phyloP scores from a whole-genome alignment of 35 echinoderm and acorn worm genomes.

The Strongylocentrotus purpuratus region DNA sequence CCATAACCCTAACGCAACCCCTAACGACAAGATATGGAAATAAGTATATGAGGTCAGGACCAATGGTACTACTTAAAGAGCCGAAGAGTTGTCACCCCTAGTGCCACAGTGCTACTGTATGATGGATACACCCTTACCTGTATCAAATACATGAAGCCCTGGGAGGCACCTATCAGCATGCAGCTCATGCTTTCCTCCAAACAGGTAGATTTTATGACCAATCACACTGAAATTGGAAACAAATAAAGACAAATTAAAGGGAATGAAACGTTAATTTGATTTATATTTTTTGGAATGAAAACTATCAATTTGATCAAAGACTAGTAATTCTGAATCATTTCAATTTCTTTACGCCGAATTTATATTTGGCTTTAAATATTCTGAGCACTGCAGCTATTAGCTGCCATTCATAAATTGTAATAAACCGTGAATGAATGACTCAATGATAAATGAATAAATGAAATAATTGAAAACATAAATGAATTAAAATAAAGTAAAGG shows the following conservation, averaged over 20 bases:
- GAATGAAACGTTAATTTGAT: too few relatives aligned
- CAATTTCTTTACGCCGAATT: too few relatives aligned
- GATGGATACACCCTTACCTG: slow-evolving; percentile 33
- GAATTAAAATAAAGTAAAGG: too few relatives aligned
- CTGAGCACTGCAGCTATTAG: too few relatives aligned
- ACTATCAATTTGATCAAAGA: too few relatives aligned
- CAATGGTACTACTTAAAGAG: background rate
- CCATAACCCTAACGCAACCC: too few relatives aligned
- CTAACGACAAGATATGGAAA: background rate
- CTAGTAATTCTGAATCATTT: too few relatives aligned
- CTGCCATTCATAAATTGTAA: too few relatives aligned
- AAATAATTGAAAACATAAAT: too few relatives aligned
- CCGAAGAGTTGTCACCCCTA: too few relatives aligned
- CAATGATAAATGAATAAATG: background rate
- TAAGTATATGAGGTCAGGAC: background rate
- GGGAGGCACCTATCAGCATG: slow-evolving; percentile 49
- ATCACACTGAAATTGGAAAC: slow-evolving; percentile 52
- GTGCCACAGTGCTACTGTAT: background rate
- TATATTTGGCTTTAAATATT: background rate
- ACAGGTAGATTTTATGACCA: slow-evolving; percentile 52
- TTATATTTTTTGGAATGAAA: too few relatives aligned
- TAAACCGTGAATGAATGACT: background rate
- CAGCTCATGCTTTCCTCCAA: slow-evolving; percentile 68
- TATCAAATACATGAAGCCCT: slow-evolving; percentile 44
- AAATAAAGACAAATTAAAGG: background rate